Evolutionary conservation across 2,888 invertebrate species (phyloP).

Genomic region (Nomada flava): DNA sequence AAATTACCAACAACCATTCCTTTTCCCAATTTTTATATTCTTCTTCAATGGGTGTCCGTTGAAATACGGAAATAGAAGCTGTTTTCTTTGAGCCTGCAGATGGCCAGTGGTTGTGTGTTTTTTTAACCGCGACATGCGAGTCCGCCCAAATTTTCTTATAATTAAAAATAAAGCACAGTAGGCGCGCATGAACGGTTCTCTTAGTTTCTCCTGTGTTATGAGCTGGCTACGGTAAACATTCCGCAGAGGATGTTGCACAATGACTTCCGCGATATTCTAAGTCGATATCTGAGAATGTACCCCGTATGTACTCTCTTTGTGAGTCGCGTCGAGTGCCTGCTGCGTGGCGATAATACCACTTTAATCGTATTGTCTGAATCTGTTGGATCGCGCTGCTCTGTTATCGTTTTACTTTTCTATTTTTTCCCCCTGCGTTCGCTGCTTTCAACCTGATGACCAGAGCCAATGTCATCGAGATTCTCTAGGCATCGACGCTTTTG

Average conservation of each 20-base stretch:
- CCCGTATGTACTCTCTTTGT: conserved; percentile 11
- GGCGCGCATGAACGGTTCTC: no score
- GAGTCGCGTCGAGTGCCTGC: neutral
- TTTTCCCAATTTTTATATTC: neutral
- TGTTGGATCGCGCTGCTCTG: conserved; percentile 11
- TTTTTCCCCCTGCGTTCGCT: neutral
- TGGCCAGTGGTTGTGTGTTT: no score
- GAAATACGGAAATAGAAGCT: no score
- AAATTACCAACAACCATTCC: neutral
- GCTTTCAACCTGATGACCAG: conserved; percentile 20
- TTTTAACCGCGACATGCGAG: no score
- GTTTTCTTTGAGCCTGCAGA: no score
- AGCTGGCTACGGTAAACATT: conserved; percentile 8
- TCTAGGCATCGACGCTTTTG: neutral
- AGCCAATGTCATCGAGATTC: conserved; percentile 17
- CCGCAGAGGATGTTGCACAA: conserved; percentile 13
- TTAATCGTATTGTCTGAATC: conserved; percentile 43
- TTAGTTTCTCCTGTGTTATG: no score
- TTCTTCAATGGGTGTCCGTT: no score
- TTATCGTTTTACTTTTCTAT: conserved; percentile 25
- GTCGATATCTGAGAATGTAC: conserved; percentile 24
- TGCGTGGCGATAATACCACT: conserved; percentile 3
- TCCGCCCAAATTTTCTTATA: no score
- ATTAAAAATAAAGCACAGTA: no score
- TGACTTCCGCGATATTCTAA: conserved; percentile 14